Evolutionary conservation across 2,113 vertebrate species (phyloP), one percentile per base, ranked within the genome.

Genomic region (Petroica traversi): DNA sequence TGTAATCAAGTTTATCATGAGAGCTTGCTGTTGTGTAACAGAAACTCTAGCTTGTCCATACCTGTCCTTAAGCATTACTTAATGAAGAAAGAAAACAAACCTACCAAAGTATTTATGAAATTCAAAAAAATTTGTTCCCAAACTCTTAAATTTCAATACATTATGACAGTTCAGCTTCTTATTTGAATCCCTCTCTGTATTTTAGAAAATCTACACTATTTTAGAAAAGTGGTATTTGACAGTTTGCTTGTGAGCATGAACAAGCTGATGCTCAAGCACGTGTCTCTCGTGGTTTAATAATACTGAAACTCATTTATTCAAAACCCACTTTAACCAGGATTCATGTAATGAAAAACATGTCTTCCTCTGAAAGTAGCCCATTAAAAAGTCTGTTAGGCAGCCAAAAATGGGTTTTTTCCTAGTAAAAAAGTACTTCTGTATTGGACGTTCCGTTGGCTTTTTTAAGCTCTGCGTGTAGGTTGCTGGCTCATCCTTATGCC

Each of bases 31-130:
- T 98, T 98, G 98, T 97, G 98, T 97, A 98, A 98, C 98, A 98
- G 98, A 98, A 98, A 98, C 98, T 98, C 97, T 86, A 96, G 97
- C 98, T 97, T 98, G 98, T 95, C 96, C 96, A 91, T 98, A 97
- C 98, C 96, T 98, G 98, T 97, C 97, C 94, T 41, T 41, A 95
- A 96, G 92, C 91, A 96, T 98, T 98, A 98, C 98, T 97, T 98
- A 98, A 98, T 76, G 90, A 93, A 97, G 89, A 93, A 97, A 95
- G 96, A 98, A 97, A 98, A 98, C 94, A 98, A 97, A 95, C 95
- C 74, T 96, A 78, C 78, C 49, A 76, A 94, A 97, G 97, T 96
- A 97, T 98, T 97, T 97, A 94, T 96, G 95, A 98, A 96, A 98
- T 98, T 96, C 92, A 95, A 81, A 95, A 91, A 97, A 98, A 96